Evolutionary conservation across 2,797 vertebrate genomes (phyloP), one percentile per base, ranked within the genome.

Genomic region (Setipinna tenuifilis): DNA sequence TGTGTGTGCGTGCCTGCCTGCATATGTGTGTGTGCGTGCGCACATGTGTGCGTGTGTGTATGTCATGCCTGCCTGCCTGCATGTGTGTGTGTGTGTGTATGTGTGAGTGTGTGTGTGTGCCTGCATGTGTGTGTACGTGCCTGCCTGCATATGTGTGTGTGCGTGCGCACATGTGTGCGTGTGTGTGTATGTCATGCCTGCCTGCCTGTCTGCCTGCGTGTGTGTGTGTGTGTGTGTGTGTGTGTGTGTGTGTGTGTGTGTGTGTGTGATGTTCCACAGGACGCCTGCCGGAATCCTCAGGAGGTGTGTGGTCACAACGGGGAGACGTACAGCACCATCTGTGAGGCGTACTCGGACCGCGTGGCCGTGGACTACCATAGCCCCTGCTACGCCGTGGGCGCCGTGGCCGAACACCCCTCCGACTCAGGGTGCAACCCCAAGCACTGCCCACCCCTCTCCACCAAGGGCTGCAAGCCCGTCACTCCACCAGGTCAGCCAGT

Each of bases 291-390:
- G 88, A 92, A 91, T 0, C 81, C 82, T 0, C 94, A 95, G 83
- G 95, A 94, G 0, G 94, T 99, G 0, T 99, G 98, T 0, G 98
- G 98, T 0, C 98, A 99, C 54, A 97, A 97, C 0, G 97, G 98
- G 0, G 97, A 99, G 87, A 98, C 97, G 2, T 99, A 98, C 90
- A 83, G 88, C 83, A 98, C 96, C 0, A 92, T 98, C 86, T 99
- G 98, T 0, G 97, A 97, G 0, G 98, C 98, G 85, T 98, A 96
- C 88, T 95, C 97, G 0, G 95, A 98, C 82, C 97, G 98, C 0
- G 96, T 99, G 80, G 96, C 97, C 0, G 91, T 98, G 6, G 98
- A 99, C 90, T 99, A 99, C 85, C 71, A 87, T 0, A 97, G 96
- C 0, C 92, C 86, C 71, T 99, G 98, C 87, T 96, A 97, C 58